Conservation (phyloP, 2,113 vertebrate species). For the Halichoeres trimaculatus region DNA sequence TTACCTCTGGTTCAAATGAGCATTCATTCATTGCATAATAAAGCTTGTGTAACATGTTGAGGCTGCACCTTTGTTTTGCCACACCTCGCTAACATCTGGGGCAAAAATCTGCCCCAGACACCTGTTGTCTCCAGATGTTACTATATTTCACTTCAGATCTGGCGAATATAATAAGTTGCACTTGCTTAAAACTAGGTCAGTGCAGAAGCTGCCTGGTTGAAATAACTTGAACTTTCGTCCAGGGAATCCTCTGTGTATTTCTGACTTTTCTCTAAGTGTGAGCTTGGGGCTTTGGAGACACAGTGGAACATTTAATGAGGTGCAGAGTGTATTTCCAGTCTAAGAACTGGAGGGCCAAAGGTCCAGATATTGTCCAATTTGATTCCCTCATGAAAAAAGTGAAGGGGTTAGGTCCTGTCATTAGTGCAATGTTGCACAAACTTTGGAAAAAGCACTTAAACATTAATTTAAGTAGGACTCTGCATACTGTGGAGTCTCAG, state of each 20-base stretch:
- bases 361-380: slow-evolving; percentile 28
- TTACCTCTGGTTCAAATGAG: neutral
- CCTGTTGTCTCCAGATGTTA: slow-evolving; percentile 27
- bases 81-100: slow-evolving; percentile 18
- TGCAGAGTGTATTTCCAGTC: slow-evolving; percentile 56
- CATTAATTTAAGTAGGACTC: neutral
- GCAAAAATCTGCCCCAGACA: slow-evolving; percentile 16
- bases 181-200: slow-evolving; percentile 48
- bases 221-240: slow-evolving; percentile 36
- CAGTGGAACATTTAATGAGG: slow-evolving; percentile 56
- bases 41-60: neutral
- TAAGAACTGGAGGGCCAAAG: slow-evolving; percentile 13
- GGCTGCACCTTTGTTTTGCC: slow-evolving; percentile 12
- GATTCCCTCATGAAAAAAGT: slow-evolving; percentile 4
- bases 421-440: neutral
- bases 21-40: neutral
- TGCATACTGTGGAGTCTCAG: neutral
- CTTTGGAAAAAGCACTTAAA: neutral
- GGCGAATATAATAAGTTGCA: slow-evolving; percentile 31
- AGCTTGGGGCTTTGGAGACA: slow-evolving; percentile 23
- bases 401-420: neutral
- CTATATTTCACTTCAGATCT: slow-evolving; percentile 36
- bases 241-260: slow-evolving; percentile 27
- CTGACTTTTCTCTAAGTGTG: slow-evolving; percentile 27
- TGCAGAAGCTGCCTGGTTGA: slow-evolving; percentile 19